Evolutionary conservation across 2,797 vertebrate species (phyloP).

Genomic region (Pelodytes ibericus): DNA sequence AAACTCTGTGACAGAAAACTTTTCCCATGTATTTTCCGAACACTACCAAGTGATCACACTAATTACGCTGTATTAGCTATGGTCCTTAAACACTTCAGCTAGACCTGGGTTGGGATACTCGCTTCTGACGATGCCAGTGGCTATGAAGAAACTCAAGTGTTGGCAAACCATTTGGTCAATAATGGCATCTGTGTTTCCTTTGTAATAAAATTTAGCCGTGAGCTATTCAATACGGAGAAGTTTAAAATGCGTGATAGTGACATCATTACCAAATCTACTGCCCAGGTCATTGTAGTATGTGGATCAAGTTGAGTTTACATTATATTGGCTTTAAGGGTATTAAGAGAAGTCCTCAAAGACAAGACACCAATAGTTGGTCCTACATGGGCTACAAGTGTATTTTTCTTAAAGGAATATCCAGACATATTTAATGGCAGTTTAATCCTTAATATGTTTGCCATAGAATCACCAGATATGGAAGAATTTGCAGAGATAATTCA

Average conservation of each 20-base stretch:
- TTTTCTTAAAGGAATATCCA: neutral
- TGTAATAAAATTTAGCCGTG: neutral
- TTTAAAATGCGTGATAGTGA: neutral
- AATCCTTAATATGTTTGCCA: neutral
- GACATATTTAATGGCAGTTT: conserved; percentile 1
- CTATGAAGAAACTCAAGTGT: neutral
- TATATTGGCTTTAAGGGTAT: neutral
- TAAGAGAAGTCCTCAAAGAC: neutral
- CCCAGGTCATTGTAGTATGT: conserved; percentile 1
- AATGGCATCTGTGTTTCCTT: neutral
- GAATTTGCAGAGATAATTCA: neutral
- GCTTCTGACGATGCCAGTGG: neutral
- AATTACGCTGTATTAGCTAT: neutral
- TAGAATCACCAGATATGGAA: neutral
- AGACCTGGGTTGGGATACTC: conserved; percentile 12
- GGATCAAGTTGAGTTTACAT: neutral
- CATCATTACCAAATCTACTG: neutral
- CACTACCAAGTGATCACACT: neutral
- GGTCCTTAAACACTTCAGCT: neutral
- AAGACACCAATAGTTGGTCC: neutral
- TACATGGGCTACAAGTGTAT: neutral
- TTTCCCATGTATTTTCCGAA: neutral
- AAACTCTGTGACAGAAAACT: neutral
- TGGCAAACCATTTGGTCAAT: neutral
- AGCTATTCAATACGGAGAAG: too few relatives aligned